Conservation (phyloP, 2,888 invertebrate species). For the Axea sp. region DNA sequence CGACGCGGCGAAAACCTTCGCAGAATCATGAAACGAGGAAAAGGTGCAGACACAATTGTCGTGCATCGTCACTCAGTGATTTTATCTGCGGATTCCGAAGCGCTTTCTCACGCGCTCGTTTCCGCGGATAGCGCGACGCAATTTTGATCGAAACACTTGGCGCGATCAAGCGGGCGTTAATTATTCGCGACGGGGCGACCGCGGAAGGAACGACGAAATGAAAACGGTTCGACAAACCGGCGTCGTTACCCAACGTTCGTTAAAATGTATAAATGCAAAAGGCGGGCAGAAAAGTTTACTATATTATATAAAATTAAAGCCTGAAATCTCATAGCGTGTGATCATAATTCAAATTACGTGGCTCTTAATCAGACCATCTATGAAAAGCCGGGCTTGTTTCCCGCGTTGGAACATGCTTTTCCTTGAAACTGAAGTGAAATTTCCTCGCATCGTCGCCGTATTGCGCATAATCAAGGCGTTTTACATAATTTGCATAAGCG, state of each 20-base stretch:
- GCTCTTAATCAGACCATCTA: constrained; percentile 55
- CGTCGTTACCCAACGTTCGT: constrained; percentile 18
- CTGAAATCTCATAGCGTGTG: constrained; percentile 54
- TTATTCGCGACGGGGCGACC: constrained; percentile 7
- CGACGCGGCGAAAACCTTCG: constrained; percentile 40
- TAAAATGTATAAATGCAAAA: constrained; percentile 36
- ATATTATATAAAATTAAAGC: constrained; percentile 55
- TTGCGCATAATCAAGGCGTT: constrained; percentile 59
- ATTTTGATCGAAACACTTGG: constrained; percentile 18
- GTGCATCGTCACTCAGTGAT: constrained; percentile 38
- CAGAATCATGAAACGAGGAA: constrained; percentile 45
- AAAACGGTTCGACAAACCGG: neutral
- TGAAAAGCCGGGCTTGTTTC: constrained; percentile 53
- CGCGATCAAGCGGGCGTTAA: constrained; percentile 7
- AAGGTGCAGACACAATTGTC: constrained; percentile 48
- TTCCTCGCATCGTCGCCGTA: constrained; percentile 59
- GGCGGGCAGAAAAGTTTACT: constrained; percentile 25
- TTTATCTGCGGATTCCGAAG: constrained; percentile 44
- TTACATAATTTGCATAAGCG: constrained; percentile 72
- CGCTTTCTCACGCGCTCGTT: constrained; percentile 41
- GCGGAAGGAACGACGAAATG: neutral
- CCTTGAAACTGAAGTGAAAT: constrained; percentile 60
- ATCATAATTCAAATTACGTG: constrained; percentile 59
- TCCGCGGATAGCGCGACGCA: constrained; percentile 11
- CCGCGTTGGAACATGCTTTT: constrained; percentile 45